These are phyloP conservation scores for Drosophila nebulosa DNA, from an alignment of 1,140 invertebrate genomes.

Conservation along the genomic window DNA sequence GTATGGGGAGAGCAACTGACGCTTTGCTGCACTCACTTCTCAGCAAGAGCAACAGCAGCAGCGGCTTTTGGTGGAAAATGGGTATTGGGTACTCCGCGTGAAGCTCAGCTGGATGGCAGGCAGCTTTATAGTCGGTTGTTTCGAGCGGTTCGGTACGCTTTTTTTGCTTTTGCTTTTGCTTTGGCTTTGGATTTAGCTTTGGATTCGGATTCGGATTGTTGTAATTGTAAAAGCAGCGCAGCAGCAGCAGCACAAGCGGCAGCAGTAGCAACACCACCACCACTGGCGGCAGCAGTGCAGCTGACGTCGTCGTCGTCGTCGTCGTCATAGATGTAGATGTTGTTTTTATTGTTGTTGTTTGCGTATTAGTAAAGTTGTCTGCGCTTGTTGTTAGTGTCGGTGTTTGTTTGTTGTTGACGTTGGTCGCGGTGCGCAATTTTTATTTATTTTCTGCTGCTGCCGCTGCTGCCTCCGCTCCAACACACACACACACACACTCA, in stretches of 20 bases:
- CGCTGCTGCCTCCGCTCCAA: constrained; percentile 24
- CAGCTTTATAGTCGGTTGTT: constrained; percentile 75
- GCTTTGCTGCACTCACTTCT: constrained; percentile 49
- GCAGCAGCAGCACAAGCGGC: constrained; percentile 24
- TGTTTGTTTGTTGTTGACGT: constrained; percentile 73
- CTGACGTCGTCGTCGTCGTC: constrained; percentile 5
- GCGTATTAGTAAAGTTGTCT: constrained; percentile 61
- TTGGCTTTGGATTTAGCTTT: constrained; percentile 54
- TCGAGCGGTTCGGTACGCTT: constrained; percentile 74
- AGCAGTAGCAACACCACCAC: constrained; percentile 21
- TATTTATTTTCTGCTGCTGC: constrained; percentile 51
- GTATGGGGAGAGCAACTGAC: constrained; percentile 35
- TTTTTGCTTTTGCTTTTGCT: constrained; percentile 45
- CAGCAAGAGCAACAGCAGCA: background rate
- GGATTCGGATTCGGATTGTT: constrained; percentile 33
- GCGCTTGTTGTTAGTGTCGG: constrained; percentile 54
- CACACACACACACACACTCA: constrained; percentile 16
- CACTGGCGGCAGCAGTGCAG: constrained; percentile 31
- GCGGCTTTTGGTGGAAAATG: constrained; percentile 5
- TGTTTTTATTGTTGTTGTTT: constrained; percentile 33
- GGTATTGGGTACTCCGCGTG: constrained; percentile 38
- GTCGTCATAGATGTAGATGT: constrained; percentile 2
- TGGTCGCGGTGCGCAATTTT: constrained; percentile 73
- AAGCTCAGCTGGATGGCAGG: constrained; percentile 66
- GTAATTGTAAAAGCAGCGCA: constrained; percentile 35